Evolutionary conservation across 2,888 invertebrate genomes (phyloP), one percentile per base, ranked within the genome.

Genomic region (Trachelus iudaicus): DNA sequence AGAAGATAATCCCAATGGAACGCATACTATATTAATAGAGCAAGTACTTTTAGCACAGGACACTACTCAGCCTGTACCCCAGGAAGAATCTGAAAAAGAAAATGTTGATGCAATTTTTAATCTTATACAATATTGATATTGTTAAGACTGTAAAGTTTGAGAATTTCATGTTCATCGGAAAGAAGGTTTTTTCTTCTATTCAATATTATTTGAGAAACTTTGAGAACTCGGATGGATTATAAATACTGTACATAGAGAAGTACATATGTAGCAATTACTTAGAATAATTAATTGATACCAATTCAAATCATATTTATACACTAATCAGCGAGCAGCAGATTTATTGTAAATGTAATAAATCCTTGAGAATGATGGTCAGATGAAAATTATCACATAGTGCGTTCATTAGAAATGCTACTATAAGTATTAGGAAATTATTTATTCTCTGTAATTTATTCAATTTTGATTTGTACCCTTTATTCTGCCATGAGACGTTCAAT

Each of bases 31-130:
- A 69, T 78, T 89, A 6, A 85, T 90, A n/a, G 89, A 89, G 68
- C 87, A 89, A 79, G 89, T 89, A 12, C 81, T 90, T 15, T 79
- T 90, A 3, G 83, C 85, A 33, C 86, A 90, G 23, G 86, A 89
- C 34, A 83, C 86, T 0, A 80, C 74, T 34, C 83, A 86, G 37
- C 85, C 88, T 71, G 85, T 87, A n/a, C 80, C 83, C 1, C 87
- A 85, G 75, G 87, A 86, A 68, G 89, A 90, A 73, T 87, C 89
- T 4, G 90, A 89, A 40, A 91, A 90, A 68, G 90, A 91, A 81
- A 91, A 91, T 79, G 88, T 88, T 4, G 87, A 91, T 75, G 88
- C 89, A 4, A 80, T 91, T n/a, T 87, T 91, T 40, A 87, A 87
- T 81, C 83, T 90, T 12, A 90, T 91, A 76, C 87, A 88, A 73